These are phyloP conservation scores for Synanthedon myopaeformis DNA, from an alignment of 2,888 invertebrate genomes.

Conservation along the genomic window DNA sequence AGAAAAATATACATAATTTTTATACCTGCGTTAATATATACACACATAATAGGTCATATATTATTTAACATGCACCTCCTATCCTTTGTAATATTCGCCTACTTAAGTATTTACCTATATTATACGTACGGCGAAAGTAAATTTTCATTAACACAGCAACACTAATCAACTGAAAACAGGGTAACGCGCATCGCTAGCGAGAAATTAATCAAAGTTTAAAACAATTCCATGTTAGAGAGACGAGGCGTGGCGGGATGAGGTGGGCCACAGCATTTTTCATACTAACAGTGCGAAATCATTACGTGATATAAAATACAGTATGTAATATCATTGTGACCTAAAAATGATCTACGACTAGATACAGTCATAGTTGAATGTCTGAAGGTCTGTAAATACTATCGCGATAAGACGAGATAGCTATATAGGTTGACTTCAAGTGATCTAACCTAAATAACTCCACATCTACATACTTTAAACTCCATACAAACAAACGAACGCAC, in stretches of 20 bases:
- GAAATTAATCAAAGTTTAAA: slow-evolving; percentile 69
- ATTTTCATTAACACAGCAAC: neutral
- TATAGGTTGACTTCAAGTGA: no score
- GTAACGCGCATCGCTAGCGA: slow-evolving; percentile 40
- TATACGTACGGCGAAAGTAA: neutral
- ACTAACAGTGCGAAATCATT: neutral
- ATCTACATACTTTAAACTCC: no score
- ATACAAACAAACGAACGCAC: neutral
- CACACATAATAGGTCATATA: no score
- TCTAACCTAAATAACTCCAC: no score
- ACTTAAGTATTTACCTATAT: neutral
- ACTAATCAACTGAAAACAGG: slow-evolving; percentile 55
- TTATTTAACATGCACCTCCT: no score
- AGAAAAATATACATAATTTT: no score
- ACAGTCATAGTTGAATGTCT: no score
- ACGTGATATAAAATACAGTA: neutral
- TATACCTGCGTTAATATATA: no score
- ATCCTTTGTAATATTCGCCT: neutral
- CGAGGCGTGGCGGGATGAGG: slow-evolving; percentile 13
- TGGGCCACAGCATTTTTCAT: neutral
- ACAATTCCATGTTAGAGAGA: slow-evolving; percentile 55
- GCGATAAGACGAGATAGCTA: no score
- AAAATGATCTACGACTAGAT: no score
- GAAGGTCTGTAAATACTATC: no score
- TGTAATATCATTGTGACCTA: no score